These are phyloP conservation scores for Liasis olivaceus DNA, from an alignment of 2,797 vertebrate species.

Conservation along the genomic window DNA sequence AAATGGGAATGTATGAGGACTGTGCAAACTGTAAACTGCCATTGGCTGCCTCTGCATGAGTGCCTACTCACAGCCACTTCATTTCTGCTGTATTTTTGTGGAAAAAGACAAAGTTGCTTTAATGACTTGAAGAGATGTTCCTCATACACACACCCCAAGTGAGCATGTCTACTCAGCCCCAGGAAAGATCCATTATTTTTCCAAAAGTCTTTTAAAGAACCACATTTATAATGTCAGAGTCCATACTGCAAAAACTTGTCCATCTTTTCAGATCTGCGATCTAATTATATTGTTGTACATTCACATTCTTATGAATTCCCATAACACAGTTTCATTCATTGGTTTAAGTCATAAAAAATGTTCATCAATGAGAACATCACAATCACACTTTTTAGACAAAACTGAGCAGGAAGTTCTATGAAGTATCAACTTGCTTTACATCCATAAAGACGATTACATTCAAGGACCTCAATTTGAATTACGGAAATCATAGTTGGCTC, in stretches of 20 bases:
- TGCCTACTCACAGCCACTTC: not conserved
- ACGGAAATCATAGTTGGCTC: constrained; percentile 29
- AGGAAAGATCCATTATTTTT: not conserved
- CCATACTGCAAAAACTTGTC: not conserved
- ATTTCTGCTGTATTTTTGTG: not conserved
- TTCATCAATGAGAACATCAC: not conserved
- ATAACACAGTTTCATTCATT: not conserved
- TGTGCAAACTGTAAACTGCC: not conserved
- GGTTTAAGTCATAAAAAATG: fast-evolving
- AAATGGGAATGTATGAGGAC: no score
- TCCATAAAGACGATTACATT: fast-evolving
- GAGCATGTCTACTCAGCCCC: not conserved
- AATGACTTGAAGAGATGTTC: not conserved
- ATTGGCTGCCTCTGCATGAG: not conserved
- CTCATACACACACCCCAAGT: not conserved
- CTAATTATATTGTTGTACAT: not conserved
- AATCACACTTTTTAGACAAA: not conserved
- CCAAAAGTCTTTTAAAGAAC: not conserved
- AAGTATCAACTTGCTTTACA: not conserved
- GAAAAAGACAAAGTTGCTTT: not conserved
- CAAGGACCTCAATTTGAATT: constrained; percentile 51
- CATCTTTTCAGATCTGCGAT: not conserved
- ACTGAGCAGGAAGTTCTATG: not conserved
- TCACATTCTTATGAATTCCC: not conserved
- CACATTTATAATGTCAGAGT: fast-evolving